Evolutionary conservation across 2,888 invertebrate genomes (phyloP).

Genomic region (Drosophila borborema): DNA sequence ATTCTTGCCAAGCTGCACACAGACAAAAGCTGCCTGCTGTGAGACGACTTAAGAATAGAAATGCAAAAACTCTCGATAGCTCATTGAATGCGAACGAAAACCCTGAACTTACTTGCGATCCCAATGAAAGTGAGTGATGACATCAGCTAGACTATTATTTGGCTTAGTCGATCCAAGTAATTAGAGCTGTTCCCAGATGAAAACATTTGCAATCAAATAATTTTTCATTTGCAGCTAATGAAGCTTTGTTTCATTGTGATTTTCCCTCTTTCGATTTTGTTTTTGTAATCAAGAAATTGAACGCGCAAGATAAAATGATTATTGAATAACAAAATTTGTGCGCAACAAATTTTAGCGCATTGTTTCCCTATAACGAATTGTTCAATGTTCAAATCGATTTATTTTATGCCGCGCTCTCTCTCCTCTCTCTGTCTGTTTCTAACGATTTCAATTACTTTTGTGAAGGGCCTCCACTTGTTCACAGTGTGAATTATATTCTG

Average conservation of each 20-base stretch:
- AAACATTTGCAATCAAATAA: neutral
- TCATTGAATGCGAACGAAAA: slow-evolving; percentile 11
- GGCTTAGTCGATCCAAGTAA: neutral
- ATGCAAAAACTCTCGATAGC: neutral
- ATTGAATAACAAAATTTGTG: slow-evolving; percentile 69
- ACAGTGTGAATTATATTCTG: slow-evolving; percentile 72
- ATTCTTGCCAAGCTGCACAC: neutral
- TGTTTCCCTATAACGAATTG: slow-evolving; percentile 66
- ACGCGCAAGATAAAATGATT: slow-evolving; percentile 74
- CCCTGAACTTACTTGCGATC: neutral
- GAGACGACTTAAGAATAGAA: neutral
- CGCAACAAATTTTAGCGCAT: slow-evolving; percentile 75
- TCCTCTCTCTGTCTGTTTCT: neutral
- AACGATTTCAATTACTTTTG: slow-evolving; percentile 68
- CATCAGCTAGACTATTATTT: neutral
- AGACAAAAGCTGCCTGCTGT: slow-evolving; percentile 56
- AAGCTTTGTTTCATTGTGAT: slow-evolving; percentile 55
- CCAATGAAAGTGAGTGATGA: slow-evolving; percentile 5
- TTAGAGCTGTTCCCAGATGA: neutral
- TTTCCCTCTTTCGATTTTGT: slow-evolving; percentile 33
- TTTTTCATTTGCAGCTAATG: slow-evolving; percentile 37
- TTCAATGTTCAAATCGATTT: slow-evolving; percentile 67
- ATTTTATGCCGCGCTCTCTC: slow-evolving; percentile 6
- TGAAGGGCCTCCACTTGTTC: slow-evolving; percentile 62
- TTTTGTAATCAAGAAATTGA: slow-evolving; percentile 40